Base-by-base conservation (phyloP, 2,797 vertebrate genomes). In the Jordanella pulchra region DNA sequence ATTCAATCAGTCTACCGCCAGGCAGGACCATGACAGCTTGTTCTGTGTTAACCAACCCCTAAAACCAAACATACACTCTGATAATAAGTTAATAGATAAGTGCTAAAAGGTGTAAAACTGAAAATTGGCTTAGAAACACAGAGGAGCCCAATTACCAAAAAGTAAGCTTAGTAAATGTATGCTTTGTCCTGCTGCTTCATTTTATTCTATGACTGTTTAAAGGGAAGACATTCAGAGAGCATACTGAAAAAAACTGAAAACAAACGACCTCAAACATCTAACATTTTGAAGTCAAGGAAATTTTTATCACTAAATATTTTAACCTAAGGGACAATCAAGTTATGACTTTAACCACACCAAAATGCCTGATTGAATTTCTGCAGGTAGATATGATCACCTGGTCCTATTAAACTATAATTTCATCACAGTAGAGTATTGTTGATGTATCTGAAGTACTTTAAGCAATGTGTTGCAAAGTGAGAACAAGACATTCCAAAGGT, bases 1-100 rank as follows among this genome's bases (percentile, higher is more conserved):
- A 81, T 85, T 86, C 81, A 75, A 67, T 79, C 85, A 89, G 84
- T 91, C 84, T 83, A 45, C 75, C 86, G 75, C 85, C 91, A 80
- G 7, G 78, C 76, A 73, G 76, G 65, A 76, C 64, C 79, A 77
- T 91, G 83, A 85, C 86, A 88, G 79, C 72, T 56, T 54, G 45
- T 63, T 70, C 75, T 51, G 61, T 67, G 47, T 76, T 73, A 66
- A 67, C 79, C 44, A 69, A 73, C 75, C 58, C 80, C 55, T 68
- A 28, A 75, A 61, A 58, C 21, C 69, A 58, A 30, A 61, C 71
- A 61, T 66, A 77, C 75, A 67, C 69, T 50, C 50, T 17, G 44
- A 58, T 39, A 17, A 11, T 39, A 45, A 75, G 39, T 14, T 1
- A 1, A 12, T 10, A 63, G 42, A 74, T 67, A 77, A 68, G 30